phyloP scores from a whole-genome alignment of 2,113 vertebrate species.

The Brachyhypopomus occidentalis region DNA sequence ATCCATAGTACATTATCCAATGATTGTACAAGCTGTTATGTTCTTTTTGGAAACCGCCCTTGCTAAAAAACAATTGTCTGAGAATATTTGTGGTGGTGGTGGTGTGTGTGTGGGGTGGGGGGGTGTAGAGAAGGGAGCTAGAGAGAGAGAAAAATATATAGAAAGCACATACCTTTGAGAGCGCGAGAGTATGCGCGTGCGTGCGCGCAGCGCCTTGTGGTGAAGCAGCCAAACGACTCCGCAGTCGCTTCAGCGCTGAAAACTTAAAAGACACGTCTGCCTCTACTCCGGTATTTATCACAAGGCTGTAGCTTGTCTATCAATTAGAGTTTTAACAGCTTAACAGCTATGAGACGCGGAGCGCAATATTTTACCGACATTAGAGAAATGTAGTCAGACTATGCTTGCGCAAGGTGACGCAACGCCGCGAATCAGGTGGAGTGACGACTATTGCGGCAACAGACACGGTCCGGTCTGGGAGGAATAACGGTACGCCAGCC shows the following conservation, averaged over 20 bases:
- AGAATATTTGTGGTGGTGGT: not conserved
- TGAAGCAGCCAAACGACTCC: slow-evolving; percentile 16
- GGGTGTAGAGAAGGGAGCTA: not conserved
- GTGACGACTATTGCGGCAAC: slow-evolving; percentile 69
- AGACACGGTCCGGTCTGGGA: not conserved
- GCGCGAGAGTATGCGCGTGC: not conserved
- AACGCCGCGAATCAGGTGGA: slow-evolving; percentile 67
- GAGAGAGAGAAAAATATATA: not conserved
- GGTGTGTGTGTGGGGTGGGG: not conserved
- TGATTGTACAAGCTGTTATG: too few species aligned
- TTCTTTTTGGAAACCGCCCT: too few species aligned
- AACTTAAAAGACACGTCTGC: not conserved
- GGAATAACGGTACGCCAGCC: slow-evolving; percentile 41
- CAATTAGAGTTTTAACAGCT: not conserved
- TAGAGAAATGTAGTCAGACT: slow-evolving; percentile 25
- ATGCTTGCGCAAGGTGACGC: slow-evolving; percentile 67
- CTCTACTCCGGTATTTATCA: not conserved
- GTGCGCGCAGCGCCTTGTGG: not conserved
- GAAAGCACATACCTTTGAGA: not conserved
- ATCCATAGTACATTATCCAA: too few species aligned
- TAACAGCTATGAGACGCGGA: slow-evolving; percentile 5
- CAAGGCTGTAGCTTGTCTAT: not conserved
- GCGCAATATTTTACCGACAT: not conserved
- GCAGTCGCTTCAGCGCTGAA: slow-evolving; percentile 36
- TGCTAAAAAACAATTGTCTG: too few species aligned